Conservation (phyloP, 2,113 vertebrate species). For the Tragulus kanchil region DNA sequence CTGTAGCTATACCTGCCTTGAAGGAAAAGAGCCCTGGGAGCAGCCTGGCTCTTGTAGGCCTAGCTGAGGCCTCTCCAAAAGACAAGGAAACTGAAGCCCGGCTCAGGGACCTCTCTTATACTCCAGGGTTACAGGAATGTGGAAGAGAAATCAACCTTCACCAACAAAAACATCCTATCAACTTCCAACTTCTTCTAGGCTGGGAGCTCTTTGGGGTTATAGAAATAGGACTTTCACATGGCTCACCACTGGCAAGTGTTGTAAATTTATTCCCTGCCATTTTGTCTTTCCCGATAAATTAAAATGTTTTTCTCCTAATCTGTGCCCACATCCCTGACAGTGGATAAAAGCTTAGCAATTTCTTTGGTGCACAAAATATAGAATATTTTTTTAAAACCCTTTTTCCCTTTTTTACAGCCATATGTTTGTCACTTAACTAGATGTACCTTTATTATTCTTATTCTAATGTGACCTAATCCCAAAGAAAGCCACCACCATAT, state of each 20-base stretch:
- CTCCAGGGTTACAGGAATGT: neutral
- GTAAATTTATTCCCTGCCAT: neutral
- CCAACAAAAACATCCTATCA: neutral
- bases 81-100: neutral
- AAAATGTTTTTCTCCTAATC: slow-evolving; percentile 22
- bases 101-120: neutral
- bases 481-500: slow-evolving; percentile 29
- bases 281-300: slow-evolving; percentile 12
- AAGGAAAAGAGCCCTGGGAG: neutral
- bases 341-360: neutral
- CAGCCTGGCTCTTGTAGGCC: neutral
- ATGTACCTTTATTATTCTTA: neutral
- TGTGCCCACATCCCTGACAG: neutral
- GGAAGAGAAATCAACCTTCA: neutral
- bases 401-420: neutral
- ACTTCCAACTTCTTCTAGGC: neutral
- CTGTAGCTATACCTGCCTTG: neutral
- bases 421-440: neutral
- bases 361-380: slow-evolving; percentile 23
- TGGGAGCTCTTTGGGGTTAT: neutral
- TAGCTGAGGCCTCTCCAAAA: neutral
- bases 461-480: slow-evolving; percentile 52
- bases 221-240: neutral
- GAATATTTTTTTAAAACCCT: neutral
- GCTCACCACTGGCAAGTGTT: neutral